Conservation (phyloP, 2,113 vertebrate genomes). For the Helogale parvula region DNA sequence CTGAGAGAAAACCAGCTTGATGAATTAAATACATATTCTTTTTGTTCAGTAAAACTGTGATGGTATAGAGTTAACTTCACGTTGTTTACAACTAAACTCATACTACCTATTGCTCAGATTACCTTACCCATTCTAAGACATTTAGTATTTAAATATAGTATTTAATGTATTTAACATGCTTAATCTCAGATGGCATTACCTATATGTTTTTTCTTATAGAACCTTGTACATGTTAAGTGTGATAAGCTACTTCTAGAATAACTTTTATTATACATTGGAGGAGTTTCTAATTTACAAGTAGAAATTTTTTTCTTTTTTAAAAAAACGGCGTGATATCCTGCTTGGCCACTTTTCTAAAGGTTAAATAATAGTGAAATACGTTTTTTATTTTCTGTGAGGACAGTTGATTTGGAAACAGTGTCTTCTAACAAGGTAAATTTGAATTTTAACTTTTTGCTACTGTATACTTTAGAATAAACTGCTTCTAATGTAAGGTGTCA, state of each 20-base stretch:
- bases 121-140: not conserved
- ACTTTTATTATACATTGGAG: not conserved
- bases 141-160: slow-evolving; percentile 3
- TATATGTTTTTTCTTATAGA: not conserved
- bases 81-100: not conserved
- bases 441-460: not conserved
- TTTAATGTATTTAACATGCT: not conserved
- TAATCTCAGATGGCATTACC: not conserved
- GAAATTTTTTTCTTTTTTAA: not conserved
- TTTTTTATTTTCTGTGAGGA: not conserved
- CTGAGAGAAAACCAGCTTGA: not conserved
- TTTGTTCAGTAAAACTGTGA: not conserved
- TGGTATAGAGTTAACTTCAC: not conserved
- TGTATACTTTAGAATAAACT: slow-evolving; percentile 24
- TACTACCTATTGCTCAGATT: not conserved
- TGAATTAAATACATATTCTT: not conserved
- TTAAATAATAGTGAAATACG: not conserved
- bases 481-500: not conserved
- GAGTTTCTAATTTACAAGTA: not conserved
- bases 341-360: slow-evolving; percentile 8
- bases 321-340: not conserved
- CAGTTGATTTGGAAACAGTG: slow-evolving; percentile 21
- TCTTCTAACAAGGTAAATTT: not conserved
- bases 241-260: not conserved
- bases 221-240: not conserved